Conservation (phyloP, 2,888 invertebrate genomes). For the Brachyopa scutellaris region DNA sequence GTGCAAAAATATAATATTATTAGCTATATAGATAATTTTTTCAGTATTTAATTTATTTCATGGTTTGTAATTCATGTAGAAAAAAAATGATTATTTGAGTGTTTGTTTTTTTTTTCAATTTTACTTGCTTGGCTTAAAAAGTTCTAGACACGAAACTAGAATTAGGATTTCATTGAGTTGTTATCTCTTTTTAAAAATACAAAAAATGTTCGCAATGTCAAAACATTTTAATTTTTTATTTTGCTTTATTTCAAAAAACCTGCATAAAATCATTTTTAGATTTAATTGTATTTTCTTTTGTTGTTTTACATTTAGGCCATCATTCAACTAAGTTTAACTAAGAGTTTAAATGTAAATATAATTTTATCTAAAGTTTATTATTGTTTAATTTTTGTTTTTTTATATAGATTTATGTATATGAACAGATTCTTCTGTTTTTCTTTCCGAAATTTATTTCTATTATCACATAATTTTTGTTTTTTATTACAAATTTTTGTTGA, state of each 20-base stretch:
- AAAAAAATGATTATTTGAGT: neutral
- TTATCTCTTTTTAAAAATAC: conserved; percentile 48
- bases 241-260: conserved; percentile 36
- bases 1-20: conserved; percentile 67
- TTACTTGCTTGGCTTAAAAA: conserved; percentile 16
- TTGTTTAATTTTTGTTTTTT: conserved; percentile 21
- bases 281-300: conserved; percentile 11
- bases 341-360: conserved; percentile 65
- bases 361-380: conserved; percentile 53
- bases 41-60: conserved; percentile 1
- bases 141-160: conserved; percentile 55
- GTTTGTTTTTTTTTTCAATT: neutral
- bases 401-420: conserved; percentile 26
- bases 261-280: conserved; percentile 35
- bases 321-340: conserved; percentile 65
- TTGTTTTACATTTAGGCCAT: conserved; percentile 47
- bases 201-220: conserved; percentile 47
- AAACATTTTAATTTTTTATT: conserved; percentile 13
- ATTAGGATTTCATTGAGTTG: conserved; percentile 27
- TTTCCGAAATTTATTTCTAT: conserved; percentile 69
- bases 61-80: conserved; percentile 1
- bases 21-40: conserved; percentile 56
- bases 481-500: conserved; percentile 25
- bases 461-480: conserved; percentile 68
- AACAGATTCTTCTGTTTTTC: conserved; percentile 38